Percentiles rank a stretch among this genome's conserved stretches.
These are phyloP conservation scores for Druon quercuslanigerum DNA, from an alignment of 1,140 invertebrate species.

Conservation along the genomic window DNA sequence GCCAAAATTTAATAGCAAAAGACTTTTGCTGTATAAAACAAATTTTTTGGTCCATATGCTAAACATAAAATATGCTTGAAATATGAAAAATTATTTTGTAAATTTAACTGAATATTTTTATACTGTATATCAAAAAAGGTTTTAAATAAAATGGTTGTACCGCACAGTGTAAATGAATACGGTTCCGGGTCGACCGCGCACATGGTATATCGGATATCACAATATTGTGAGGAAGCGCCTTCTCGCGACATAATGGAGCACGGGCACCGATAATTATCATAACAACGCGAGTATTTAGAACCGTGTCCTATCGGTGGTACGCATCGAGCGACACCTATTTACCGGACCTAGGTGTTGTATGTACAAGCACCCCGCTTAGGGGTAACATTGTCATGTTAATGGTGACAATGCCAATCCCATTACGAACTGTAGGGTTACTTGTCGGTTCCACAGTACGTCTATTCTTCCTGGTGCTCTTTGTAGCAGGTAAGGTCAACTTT, in stretches of 20 bases:
- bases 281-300: slow-evolving; percentile 68
- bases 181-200: slow-evolving; percentile 42
- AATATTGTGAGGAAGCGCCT: slow-evolving; percentile 69
- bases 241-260: slow-evolving; percentile 52
- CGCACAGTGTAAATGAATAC: slow-evolving; percentile 32
- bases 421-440: slow-evolving; percentile 57
- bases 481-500: slow-evolving; percentile 61
- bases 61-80: too few relatives aligned
- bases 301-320: slow-evolving; percentile 57
- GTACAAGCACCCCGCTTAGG: slow-evolving; percentile 65
- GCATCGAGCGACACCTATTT: slow-evolving; percentile 59
- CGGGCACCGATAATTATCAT: slow-evolving; percentile 65
- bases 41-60: too few relatives aligned
- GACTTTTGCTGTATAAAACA: too few relatives aligned
- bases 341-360: slow-evolving; percentile 44
- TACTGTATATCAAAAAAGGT: not conserved
- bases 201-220: slow-evolving; percentile 64
- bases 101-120: too few relatives aligned
- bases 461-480: slow-evolving; percentile 42
- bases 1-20: too few relatives aligned
- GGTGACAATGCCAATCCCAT: slow-evolving; percentile 66
- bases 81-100: too few relatives aligned
- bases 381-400: slow-evolving; percentile 68
- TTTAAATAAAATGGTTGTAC: slow-evolving; percentile 9
- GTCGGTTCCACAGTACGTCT: slow-evolving; percentile 45